A percentile compares a stretch with the other conserved stretches of the same genome.
These are phyloP conservation scores for Musca domestica DNA, from an alignment of 1,140 invertebrate genomes.

Conservation along the genomic window DNA sequence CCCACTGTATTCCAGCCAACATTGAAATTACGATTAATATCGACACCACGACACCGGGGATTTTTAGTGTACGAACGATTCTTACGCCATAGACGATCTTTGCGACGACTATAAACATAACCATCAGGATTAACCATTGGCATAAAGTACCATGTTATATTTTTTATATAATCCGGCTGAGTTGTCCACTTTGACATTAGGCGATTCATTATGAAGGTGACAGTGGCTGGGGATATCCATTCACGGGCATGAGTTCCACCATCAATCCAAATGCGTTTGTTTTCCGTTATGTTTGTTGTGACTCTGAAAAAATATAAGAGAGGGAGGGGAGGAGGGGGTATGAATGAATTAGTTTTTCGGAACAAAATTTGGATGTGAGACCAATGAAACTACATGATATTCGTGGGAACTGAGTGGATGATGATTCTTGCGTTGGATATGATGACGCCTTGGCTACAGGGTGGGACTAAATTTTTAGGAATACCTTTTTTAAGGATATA, in stretches of 20 bases:
- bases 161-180: constrained; percentile 56
- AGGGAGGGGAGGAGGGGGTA: too few species aligned
- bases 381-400: too few species aligned
- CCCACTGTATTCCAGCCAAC: constrained; percentile 61
- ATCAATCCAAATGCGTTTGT: constrained; percentile 58
- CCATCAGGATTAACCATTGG: constrained; percentile 77
- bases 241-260: constrained; percentile 73
- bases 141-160: constrained; percentile 63
- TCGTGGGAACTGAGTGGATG: too few species aligned
- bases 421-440: too few species aligned
- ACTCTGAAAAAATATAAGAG: constrained; percentile 39
- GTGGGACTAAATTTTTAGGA: too few species aligned
- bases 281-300: constrained; percentile 43
- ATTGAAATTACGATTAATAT: constrained; percentile 65
- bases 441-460: too few species aligned
- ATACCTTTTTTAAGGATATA: too few species aligned
- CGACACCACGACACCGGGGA: constrained; percentile 58
- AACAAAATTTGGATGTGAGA: too few species aligned
- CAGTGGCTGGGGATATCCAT: constrained; percentile 78
- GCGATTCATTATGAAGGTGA: constrained; percentile 68
- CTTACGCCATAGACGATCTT: constrained; percentile 64
- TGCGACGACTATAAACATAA: constrained; percentile 68
- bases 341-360: too few species aligned
- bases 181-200: constrained; percentile 60
- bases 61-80: constrained; percentile 54